Conservation (phyloP, 1,140 invertebrate species). For the Rhopalosiphum maidis region DNA sequence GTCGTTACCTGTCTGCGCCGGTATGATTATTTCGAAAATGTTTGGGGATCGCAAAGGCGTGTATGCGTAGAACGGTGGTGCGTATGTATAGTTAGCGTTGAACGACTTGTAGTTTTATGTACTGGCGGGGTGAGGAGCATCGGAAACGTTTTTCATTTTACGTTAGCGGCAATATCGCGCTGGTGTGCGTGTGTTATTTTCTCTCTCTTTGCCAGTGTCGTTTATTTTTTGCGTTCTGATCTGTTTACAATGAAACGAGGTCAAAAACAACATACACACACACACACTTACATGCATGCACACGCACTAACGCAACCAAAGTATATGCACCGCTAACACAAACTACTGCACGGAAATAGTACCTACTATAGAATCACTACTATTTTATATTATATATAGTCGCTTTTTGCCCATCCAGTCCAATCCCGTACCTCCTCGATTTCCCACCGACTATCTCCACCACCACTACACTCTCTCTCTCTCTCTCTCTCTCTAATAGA, state of each 20-base stretch:
- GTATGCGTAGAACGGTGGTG: background rate
- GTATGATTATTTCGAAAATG: background rate
- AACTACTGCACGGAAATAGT: background rate
- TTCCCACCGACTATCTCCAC: background rate
- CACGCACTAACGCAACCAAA: background rate
- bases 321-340: conserved; percentile 7
- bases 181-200: background rate
- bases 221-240: background rate
- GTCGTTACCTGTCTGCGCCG: background rate
- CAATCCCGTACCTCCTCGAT: background rate
- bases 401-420: background rate
- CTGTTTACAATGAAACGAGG: conserved; percentile 32
- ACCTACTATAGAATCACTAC: background rate
- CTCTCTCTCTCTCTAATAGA: background rate
- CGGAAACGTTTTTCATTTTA: background rate
- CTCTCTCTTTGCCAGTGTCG: background rate
- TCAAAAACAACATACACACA: conserved; percentile 1
- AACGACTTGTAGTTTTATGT: background rate
- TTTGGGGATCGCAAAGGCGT: background rate
- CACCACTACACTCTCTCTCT: background rate
- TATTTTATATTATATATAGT: background rate
- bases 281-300: background rate
- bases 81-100: background rate
- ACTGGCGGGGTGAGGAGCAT: background rate
- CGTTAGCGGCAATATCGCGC: background rate